Base-by-base conservation (phyloP, 2,113 vertebrate genomes). In the Catharus bicknelli region DNA sequence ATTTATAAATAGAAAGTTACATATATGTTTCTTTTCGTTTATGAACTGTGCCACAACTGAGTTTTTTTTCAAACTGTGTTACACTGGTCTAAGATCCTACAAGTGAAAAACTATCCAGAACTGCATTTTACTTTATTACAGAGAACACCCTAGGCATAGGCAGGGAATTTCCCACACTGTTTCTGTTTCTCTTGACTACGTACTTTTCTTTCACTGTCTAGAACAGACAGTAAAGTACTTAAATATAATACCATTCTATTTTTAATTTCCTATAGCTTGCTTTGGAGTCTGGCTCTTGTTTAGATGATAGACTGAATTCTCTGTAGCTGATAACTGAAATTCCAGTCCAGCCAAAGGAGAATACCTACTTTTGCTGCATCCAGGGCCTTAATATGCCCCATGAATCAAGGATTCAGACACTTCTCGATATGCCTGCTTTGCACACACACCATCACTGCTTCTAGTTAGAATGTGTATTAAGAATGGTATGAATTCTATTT, bases 401-500 rank as follows among this genome's bases (percentile, higher is more conserved):
- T n/a, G 45, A 90, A 93, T 89, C 38, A 68, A 68, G 54, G 72
- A 17, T 81, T 93, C 80, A 90, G 74, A 50, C 45, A 34, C 20
- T 83, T 93, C 90, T 95, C 93, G 86, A 94, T 96, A 93, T 62
- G 59, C 68, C 58, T 92, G 50, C 64, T 94, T 72, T 48, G 79
- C 90, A 88, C 89, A 92, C 36, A 92, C 57, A 57, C 15, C 47
- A 72, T 61, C 53, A 23, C 55, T 54, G 38, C 58, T 90, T 86
- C 88, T 74, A 86, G 86, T 94, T 94, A 85, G 83, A 73, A 92
- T 38, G 10, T 68, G 40, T 75, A 79, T 86, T 86, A 93, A 87
- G 87, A 94, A 74, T 68, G 27, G 62, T 77, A 83, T 91, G 58
- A 88, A 86, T 95, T 96, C 93, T 92, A 75, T 85, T 95, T 92